Evolutionary conservation across 2,888 invertebrate genomes (phyloP).

Genomic region (Tetramorium bicarinatum): DNA sequence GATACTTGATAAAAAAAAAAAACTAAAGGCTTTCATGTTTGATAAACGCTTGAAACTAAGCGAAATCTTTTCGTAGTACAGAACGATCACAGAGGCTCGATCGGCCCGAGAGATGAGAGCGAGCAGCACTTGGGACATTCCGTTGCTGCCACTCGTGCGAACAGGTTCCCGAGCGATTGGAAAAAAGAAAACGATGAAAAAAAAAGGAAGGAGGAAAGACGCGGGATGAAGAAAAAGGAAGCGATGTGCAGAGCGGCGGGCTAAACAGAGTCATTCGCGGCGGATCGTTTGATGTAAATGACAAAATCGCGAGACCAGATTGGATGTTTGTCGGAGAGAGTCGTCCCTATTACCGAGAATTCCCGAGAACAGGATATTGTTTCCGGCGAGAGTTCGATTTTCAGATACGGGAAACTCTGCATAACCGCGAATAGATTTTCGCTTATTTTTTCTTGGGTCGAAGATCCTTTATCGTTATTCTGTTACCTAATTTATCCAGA

Average conservation of each 20-base stretch:
- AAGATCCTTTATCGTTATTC: not conserved
- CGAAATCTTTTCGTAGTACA: constrained; percentile 53
- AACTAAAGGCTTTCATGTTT: not conserved
- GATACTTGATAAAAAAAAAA: not conserved
- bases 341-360: constrained; percentile 2
- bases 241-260: constrained; percentile 43
- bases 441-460: not conserved
- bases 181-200: constrained; percentile 60
- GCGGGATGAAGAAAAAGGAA: constrained; percentile 30
- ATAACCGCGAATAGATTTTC: not conserved
- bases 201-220: constrained; percentile 30
- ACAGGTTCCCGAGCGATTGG: constrained; percentile 75
- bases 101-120: constrained; percentile 69
- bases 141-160: constrained; percentile 73
- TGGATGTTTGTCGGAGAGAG: not conserved
- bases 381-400: not conserved
- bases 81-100: constrained; percentile 66
- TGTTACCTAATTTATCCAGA: not conserved
- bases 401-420: not conserved
- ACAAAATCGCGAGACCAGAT: constrained; percentile 24
- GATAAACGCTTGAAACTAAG: constrained; percentile 14
- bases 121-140: constrained; percentile 73
- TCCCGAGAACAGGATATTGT: not conserved
- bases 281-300: constrained; percentile 57
- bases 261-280: constrained; percentile 74